Evolutionary conservation across 2,113 vertebrate species (phyloP).

Genomic region (Rutilus rutilus): DNA sequence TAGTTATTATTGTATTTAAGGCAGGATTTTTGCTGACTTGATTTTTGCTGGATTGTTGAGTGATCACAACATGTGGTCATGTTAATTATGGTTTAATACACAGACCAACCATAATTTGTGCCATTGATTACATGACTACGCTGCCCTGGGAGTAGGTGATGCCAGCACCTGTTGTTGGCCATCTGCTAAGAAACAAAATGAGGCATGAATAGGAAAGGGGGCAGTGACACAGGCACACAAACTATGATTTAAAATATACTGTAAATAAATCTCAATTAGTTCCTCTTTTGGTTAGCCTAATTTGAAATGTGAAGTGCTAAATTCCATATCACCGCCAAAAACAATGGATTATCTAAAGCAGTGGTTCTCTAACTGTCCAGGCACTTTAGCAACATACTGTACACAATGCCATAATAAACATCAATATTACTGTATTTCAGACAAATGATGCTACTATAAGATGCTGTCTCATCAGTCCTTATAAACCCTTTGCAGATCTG

Average conservation of each 20-base stretch:
- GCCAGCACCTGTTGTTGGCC: conserved; percentile 56
- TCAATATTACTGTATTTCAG: background rate
- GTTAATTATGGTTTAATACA: conserved; percentile 42
- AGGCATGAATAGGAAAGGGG: conserved; percentile 19
- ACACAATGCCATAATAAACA: background rate
- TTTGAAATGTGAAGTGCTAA: background rate
- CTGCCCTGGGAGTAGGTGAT: background rate
- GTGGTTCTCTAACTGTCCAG: background rate
- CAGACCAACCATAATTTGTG: conserved; percentile 35
- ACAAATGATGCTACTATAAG: background rate
- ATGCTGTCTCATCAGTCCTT: background rate
- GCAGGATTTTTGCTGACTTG: background rate
- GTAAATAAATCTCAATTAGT: background rate
- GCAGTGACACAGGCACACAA: conserved; percentile 14
- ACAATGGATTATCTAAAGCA: background rate
- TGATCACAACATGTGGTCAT: background rate
- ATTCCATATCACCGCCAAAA: background rate
- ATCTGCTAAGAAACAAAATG: conserved; percentile 55
- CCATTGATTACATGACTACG: conserved; percentile 20
- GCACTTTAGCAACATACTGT: background rate
- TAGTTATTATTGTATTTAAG: background rate
- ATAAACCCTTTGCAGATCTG: background rate
- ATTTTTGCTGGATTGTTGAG: background rate
- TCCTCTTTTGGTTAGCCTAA: background rate
- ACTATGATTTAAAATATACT: background rate